Conservation (phyloP, 1,140 invertebrate genomes). For the Plodia interpunctella region DNA sequence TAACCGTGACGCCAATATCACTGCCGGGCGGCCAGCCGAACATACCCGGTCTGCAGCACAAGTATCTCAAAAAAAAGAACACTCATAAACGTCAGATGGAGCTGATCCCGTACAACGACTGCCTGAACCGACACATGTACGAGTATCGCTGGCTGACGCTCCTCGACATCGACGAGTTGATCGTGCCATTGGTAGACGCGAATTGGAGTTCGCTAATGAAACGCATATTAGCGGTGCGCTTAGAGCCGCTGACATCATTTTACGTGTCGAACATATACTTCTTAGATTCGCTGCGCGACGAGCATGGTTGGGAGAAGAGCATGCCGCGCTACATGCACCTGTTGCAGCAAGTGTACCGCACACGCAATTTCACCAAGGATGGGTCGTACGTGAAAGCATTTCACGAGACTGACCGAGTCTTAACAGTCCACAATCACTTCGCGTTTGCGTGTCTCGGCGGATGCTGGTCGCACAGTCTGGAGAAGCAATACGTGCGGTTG, state of each 20-base stretch:
- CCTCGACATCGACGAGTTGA: constrained; percentile 95
- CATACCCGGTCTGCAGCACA: constrained; percentile 90
- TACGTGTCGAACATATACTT: constrained; percentile 97
- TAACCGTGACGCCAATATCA: constrained; percentile 91
- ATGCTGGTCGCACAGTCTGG: constrained; percentile 91
- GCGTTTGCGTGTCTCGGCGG: constrained; percentile 92
- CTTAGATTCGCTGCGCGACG: constrained; percentile 91
- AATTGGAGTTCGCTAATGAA: constrained; percentile 91
- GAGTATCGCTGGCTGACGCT: constrained; percentile 93
- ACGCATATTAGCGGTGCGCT: constrained; percentile 84
- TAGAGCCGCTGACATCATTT: constrained; percentile 86
- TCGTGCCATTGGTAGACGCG: constrained; percentile 89
- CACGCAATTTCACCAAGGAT: constrained; percentile 94
- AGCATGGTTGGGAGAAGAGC: constrained; percentile 89
- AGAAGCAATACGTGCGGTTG: constrained; percentile 89
- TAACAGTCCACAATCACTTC: constrained; percentile 95
- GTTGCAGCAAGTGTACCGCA: constrained; percentile 94
- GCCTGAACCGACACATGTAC: constrained; percentile 95
- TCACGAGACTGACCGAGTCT: constrained; percentile 93
- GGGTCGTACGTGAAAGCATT: constrained; percentile 97
- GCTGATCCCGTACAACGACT: constrained; percentile 97
- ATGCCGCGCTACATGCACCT: constrained; percentile 95
- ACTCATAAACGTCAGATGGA: constrained; percentile 96
- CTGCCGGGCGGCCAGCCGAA: constrained; percentile 95
- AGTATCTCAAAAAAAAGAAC: constrained; percentile 92